phyloP scores from a whole-genome alignment of 2,797 vertebrate species.

The Micropoecilia bifurca region DNA sequence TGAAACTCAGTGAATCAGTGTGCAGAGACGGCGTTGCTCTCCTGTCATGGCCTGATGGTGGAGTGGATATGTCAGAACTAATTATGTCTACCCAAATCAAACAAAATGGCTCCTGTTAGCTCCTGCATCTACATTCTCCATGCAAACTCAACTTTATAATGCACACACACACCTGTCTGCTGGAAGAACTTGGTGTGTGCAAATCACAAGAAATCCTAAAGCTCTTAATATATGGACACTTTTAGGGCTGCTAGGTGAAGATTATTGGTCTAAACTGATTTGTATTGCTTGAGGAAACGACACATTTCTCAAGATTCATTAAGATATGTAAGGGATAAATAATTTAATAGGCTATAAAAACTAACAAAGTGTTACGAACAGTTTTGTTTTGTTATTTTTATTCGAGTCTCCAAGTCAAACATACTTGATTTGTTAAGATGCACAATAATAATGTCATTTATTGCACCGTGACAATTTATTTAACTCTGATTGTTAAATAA shows the following conservation, averaged over 20 bases:
- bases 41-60: conserved; percentile 36
- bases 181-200: background rate
- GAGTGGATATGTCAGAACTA: conserved; percentile 51
- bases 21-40: conserved; percentile 31
- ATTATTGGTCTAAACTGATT: background rate
- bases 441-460: background rate
- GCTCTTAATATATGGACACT: background rate
- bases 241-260: background rate
- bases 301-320: background rate
- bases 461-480: background rate
- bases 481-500: background rate
- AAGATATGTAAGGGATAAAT: background rate
- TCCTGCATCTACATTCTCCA: conserved; percentile 37
- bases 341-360: background rate
- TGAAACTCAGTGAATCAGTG: conserved; percentile 46
- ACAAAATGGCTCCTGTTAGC: conserved; percentile 54
- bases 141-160: conserved; percentile 9
- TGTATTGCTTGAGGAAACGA: background rate
- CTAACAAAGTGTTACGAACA: background rate
- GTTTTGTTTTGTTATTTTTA: background rate
- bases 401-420: background rate
- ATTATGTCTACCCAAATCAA: conserved; percentile 59
- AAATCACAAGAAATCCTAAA: background rate
- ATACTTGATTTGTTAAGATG: background rate
- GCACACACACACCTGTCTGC: conserved; percentile 17